Evolutionary conservation across 2,888 invertebrate species (phyloP).

Genomic region (Cephus spinipes): DNA sequence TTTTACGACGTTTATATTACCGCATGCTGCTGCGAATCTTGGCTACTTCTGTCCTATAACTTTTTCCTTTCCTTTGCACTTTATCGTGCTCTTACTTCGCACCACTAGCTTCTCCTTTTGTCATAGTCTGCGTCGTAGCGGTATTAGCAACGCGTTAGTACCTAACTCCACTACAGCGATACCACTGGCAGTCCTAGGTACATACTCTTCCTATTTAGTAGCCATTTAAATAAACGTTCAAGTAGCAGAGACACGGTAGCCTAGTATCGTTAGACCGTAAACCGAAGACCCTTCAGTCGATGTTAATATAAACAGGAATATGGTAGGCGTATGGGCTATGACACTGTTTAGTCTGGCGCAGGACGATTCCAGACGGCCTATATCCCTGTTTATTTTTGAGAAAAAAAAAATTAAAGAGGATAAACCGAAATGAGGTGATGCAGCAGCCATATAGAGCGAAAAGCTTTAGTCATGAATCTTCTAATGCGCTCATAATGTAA

Average conservation of each 20-base stretch:
- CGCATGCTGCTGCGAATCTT: slow-evolving; percentile 49
- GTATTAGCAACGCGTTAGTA: background rate
- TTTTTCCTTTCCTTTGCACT: slow-evolving; percentile 30
- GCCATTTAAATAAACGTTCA: background rate
- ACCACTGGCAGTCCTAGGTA: background rate
- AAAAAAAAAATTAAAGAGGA: background rate
- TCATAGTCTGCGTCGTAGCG: background rate
- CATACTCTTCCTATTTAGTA: background rate
- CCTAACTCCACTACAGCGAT: background rate
- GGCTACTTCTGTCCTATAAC: slow-evolving; percentile 41
- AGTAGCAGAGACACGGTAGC: slow-evolving; percentile 30
- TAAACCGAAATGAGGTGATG: background rate
- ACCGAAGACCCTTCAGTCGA: slow-evolving; percentile 28
- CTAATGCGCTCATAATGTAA: background rate
- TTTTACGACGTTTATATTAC: slow-evolving; percentile 67
- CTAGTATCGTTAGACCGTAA: slow-evolving; percentile 27
- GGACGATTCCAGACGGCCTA: slow-evolving; percentile 30
- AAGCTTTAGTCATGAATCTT: background rate
- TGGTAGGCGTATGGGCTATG: slow-evolving; percentile 31
- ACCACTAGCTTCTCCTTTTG: background rate
- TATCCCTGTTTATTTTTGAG: slow-evolving; percentile 28
- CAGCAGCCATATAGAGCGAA: background rate
- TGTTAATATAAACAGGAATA: slow-evolving; percentile 32
- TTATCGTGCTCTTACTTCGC: slow-evolving; percentile 26
- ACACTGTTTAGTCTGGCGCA: slow-evolving; percentile 39